Evolutionary conservation across 2,888 invertebrate genomes (phyloP), one percentile per base, ranked within the genome.

Genomic region (Deroplatys truncata): DNA sequence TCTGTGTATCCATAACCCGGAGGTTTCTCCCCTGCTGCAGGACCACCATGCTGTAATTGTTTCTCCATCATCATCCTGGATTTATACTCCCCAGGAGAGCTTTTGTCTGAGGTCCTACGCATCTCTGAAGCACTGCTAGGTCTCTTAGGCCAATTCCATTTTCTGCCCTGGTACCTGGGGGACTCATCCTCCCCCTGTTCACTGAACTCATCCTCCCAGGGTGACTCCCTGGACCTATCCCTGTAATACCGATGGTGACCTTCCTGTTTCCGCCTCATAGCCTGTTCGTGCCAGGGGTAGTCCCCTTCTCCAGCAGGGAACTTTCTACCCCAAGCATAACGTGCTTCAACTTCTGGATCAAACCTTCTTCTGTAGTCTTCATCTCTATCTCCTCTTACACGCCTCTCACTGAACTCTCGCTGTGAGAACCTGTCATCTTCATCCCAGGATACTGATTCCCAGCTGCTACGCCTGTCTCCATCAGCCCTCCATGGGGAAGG

Each of bases 201-300:
- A 10, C 92, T 91, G 90, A 95, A 95, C 90, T 96, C 95, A 90
- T 93, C 94, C 91, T 96, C 96, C 94, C 96, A 95, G 25, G 96
- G 94, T 85, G 94, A 94, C 91, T 95, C 94, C 90, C 93, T 93
- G 1, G 93, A 93, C 56, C 93, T 90, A 35, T 92, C 93, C 56
- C 93, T 92, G 90, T 93, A 93, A 84, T 91, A 90, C 90, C 93
- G 93, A 29, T 93, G 91, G 20, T 93, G 93, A 16, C 56, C 56
- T 16, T 94, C 94, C 88, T 95, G 94, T 90, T 93, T 93, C 28
- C 95, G 93, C 35, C 90, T 84, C 43, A 82, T 28, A 13, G 88
- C 28, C 84, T 94, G 90, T 85, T 94, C 93, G 1, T 94, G 93
- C 91, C 94, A 49, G 1, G 82, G 29, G 35, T 89, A 89, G 29